These are phyloP conservation scores for Melitaea cinxia DNA, from an alignment of 1,140 invertebrate genomes.

Conservation along the genomic window DNA sequence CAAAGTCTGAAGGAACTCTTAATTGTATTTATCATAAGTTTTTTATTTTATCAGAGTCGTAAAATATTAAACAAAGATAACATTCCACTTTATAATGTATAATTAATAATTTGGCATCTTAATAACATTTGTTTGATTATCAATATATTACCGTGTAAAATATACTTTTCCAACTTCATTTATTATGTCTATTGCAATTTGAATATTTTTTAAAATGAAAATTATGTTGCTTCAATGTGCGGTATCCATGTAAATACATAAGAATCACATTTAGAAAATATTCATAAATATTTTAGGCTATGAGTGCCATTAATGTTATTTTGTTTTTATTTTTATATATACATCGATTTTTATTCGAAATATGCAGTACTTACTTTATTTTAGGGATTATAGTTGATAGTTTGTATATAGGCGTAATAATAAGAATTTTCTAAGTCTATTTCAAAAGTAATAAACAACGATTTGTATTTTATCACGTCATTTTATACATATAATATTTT, in stretches of 20 bases:
- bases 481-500: constrained; percentile 31
- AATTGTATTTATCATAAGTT: too few relatives aligned
- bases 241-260: constrained; percentile 42
- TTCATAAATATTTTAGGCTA: constrained; percentile 70
- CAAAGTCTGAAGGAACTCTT: too few relatives aligned
- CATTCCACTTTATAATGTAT: neutral
- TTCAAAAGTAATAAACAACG: constrained; percentile 31
- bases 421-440: constrained; percentile 27
- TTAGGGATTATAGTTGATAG: constrained; percentile 20
- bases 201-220: neutral
- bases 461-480: constrained; percentile 32
- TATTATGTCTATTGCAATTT: constrained; percentile 43
- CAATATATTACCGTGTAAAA: constrained; percentile 28
- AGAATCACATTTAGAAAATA: constrained; percentile 29
- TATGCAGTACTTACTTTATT: constrained; percentile 19
- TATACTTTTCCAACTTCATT: constrained; percentile 42
- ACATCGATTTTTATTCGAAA: constrained; percentile 47
- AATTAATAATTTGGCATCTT: neutral
- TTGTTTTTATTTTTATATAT: constrained; percentile 52
- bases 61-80: neutral
- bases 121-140: constrained; percentile 22
- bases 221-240: constrained; percentile 8
- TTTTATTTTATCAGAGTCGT: neutral
- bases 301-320: constrained; percentile 76
- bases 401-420: constrained; percentile 36